Evolutionary conservation across 1,140 invertebrate genomes (phyloP).

Genomic region (Aphelinus certus): DNA sequence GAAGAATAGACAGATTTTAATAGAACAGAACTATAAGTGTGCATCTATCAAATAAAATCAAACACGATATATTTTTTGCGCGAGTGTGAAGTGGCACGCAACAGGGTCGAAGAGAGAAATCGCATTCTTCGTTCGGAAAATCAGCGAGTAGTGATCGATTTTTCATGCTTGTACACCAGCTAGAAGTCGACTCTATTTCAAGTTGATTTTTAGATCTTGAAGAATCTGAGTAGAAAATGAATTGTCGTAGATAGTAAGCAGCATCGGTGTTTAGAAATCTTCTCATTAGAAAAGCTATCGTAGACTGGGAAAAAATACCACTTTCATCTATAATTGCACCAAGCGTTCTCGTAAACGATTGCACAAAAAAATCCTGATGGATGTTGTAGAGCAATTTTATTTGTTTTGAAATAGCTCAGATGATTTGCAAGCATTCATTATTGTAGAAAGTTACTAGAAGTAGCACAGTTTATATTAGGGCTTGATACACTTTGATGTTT

Average conservation of each 20-base stretch:
- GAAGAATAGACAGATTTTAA: slow-evolving; percentile 9
- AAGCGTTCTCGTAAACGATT: too few species aligned
- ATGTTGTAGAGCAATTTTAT: too few species aligned
- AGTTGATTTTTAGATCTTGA: slow-evolving; percentile 21
- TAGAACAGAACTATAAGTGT: slow-evolving; percentile 8
- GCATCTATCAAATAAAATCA: slow-evolving; percentile 21
- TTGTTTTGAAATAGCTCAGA: too few species aligned
- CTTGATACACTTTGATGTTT: too few species aligned
- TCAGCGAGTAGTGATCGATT: not conserved
- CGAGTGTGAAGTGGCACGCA: slow-evolving; percentile 29
- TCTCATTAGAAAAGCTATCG: not conserved
- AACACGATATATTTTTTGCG: slow-evolving; percentile 37
- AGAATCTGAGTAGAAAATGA: slow-evolving; percentile 28
- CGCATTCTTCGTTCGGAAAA: slow-evolving; percentile 29
- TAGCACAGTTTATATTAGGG: too few species aligned
- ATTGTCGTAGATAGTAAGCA: not conserved
- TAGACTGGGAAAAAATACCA: too few species aligned
- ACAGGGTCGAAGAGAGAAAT: slow-evolving; percentile 35
- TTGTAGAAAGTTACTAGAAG: too few species aligned
- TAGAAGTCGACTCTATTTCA: too few species aligned
- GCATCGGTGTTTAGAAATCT: slow-evolving; percentile 10
- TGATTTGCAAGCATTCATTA: too few species aligned
- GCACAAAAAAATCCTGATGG: too few species aligned
- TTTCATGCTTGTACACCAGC: too few species aligned
- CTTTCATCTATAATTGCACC: too few species aligned